Evolutionary conservation across 2,113 vertebrate species (phyloP).

Genomic region (Elachura formosa): DNA sequence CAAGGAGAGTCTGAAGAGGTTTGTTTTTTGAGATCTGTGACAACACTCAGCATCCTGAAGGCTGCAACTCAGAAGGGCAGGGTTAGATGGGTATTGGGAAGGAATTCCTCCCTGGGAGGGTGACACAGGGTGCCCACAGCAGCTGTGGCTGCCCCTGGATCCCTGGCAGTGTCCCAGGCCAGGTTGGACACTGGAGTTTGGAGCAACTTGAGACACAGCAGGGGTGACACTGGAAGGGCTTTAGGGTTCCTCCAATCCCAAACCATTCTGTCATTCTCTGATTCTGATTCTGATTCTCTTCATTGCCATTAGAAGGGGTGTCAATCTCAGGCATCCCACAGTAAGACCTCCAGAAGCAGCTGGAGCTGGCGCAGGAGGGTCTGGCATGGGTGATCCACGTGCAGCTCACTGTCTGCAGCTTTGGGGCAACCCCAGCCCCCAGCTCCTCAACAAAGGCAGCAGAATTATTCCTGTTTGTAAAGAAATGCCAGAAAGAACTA

Average conservation of each 20-base stretch:
- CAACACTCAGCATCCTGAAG: too few species aligned
- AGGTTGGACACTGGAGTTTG: fast-evolving
- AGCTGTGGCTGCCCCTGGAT: not conserved
- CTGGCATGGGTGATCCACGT: not conserved
- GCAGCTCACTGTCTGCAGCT: not conserved
- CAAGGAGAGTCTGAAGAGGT: too few species aligned
- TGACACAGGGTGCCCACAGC: not conserved
- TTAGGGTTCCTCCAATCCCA: too few species aligned
- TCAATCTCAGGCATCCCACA: not conserved
- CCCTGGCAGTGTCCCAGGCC: not conserved
- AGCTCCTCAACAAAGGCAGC: not conserved
- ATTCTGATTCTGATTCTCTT: not conserved
- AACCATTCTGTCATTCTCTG: not conserved
- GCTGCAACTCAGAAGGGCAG: not conserved
- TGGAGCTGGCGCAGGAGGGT: not conserved
- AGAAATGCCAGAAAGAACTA: not conserved
- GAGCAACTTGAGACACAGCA: not conserved
- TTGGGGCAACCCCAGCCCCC: not conserved
- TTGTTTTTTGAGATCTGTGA: not conserved
- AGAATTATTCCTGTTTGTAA: not conserved
- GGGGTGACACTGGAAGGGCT: fast-evolving
- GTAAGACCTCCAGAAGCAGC: not conserved
- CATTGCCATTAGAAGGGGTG: not conserved
- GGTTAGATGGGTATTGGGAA: fast-evolving
- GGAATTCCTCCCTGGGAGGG: fast-evolving